Evolutionary conservation across 2,113 vertebrate genomes (phyloP), one percentile per base, ranked within the genome.

Genomic region (Archocentrus centrarchus): DNA sequence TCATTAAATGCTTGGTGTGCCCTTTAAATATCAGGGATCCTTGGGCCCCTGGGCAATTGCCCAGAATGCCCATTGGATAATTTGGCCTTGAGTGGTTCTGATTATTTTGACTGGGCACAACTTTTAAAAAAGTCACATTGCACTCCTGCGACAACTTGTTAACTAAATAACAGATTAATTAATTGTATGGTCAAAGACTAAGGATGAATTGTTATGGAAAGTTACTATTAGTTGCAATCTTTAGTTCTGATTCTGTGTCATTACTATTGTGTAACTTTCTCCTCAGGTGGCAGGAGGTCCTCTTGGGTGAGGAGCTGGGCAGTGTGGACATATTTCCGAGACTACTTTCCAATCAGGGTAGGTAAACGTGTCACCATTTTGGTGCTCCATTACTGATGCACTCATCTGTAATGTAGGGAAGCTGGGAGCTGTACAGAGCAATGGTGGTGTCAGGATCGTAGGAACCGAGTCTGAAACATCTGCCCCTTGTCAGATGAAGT

Each of bases 291-390:
- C 75, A 96, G 98, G 77, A 97, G 98, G 86, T 99, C 98, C 0
- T 92, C 96, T 0, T 99, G 98, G 98, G 97, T 99, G 83, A 97
- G 98, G 79, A 98, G 91, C 93, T 99, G 98, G 98, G 95, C 97
- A 3, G 92, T 99, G 55, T 99, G 98, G 98, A 96, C 96, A 0
- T 99, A 99, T 92, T 99, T 98, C 93, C 94, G 97, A 89, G 98
- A 99, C 90, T 99, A 99, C 93, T 99, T 99, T 84, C 98, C 98
- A 24, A 94, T 99, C 88, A 95, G 97, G 93, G 98, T 99, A 70
- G 7, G 94, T 86, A 6, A 41, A 7, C 27, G 20, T 10, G 7
- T 70, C 14, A 11, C 4, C 7, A 11, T 81, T 7, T 66, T 60
- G 15, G 2, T 64, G 11, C 7, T 11, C 20, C 6, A 1, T 30